Evolutionary conservation across 2,113 vertebrate species (phyloP).

Genomic region (Poicephalus gulielmi): DNA sequence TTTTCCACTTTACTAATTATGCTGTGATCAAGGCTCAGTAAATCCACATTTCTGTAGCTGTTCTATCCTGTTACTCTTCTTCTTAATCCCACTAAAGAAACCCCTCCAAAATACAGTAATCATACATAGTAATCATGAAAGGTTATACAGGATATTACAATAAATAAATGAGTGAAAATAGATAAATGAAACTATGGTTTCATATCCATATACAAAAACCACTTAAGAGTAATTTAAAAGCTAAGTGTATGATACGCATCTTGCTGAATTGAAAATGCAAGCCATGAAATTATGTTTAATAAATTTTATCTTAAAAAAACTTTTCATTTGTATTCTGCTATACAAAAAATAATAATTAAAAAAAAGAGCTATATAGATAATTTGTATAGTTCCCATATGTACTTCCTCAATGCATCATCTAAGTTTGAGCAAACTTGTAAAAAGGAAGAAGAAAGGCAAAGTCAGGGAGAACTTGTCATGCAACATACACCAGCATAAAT

Average conservation of each 20-base stretch:
- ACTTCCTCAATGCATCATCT: neutral
- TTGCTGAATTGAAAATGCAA: neutral
- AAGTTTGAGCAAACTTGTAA: neutral
- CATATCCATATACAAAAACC: neutral
- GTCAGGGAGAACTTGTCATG: neutral
- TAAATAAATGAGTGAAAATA: neutral
- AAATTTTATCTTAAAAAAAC: neutral
- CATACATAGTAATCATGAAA: neutral
- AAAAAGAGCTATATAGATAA: neutral
- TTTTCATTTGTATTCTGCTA: neutral
- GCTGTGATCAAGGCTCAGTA: neutral
- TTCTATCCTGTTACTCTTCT: neutral
- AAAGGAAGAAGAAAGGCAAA: neutral
- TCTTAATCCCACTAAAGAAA: neutral
- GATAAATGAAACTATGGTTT: neutral
- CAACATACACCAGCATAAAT: neutral
- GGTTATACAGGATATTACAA: neutral
- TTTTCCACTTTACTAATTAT: neutral
- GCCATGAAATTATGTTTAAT: neutral
- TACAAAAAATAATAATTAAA: neutral
- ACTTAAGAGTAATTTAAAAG: neutral
- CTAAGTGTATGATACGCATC: neutral
- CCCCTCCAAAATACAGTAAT: neutral
- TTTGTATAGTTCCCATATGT: neutral
- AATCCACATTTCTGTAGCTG: neutral